Evolutionary conservation across 2,797 vertebrate species (phyloP).

Genomic region (Podarcis lilfordi): DNA sequence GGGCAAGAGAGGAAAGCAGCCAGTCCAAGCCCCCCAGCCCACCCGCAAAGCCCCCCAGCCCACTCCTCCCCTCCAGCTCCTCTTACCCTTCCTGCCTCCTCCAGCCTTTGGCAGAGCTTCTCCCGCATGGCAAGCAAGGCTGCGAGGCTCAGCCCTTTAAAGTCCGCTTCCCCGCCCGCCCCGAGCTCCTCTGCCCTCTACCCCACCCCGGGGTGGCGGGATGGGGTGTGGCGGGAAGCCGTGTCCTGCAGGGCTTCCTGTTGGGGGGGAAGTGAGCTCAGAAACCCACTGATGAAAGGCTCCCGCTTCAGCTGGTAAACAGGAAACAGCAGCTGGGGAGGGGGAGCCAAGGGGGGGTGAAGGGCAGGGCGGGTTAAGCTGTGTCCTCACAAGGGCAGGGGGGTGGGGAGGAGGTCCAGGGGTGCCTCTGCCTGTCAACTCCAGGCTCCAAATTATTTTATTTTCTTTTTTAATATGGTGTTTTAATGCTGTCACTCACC

Average conservation of each 20-base stretch:
- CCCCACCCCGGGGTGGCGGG: not conserved
- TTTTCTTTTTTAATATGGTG: too few species aligned
- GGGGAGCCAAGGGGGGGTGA: conserved; percentile 15
- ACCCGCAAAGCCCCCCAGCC: too few species aligned
- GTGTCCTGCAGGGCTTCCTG: conserved; percentile 36
- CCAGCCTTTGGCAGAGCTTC: not conserved
- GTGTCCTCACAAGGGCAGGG: not conserved
- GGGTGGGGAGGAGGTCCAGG: not conserved
- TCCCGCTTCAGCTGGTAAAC: conserved; percentile 48
- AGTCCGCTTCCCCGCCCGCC: not conserved
- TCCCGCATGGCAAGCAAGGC: not conserved
- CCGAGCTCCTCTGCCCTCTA: not conserved
- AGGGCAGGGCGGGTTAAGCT: not conserved
- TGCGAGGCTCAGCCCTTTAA: conserved; percentile 20
- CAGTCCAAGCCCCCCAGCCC: not conserved
- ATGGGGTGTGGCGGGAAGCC: conserved; percentile 30
- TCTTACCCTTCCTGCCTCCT: conserved; percentile 32
- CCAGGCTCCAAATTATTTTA: not conserved
- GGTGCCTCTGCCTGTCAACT: not conserved
- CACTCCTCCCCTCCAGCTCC: not conserved
- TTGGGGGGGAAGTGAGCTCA: conserved; percentile 37
- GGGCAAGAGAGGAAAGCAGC: not conserved
- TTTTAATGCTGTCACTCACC: too few species aligned
- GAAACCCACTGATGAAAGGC: conserved; percentile 46
- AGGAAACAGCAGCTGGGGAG: conserved; percentile 53